These are phyloP conservation scores for Astropecten irregularis DNA, from an alignment of 53 echinoderm and acorn worm species.

Conservation along the genomic window DNA sequence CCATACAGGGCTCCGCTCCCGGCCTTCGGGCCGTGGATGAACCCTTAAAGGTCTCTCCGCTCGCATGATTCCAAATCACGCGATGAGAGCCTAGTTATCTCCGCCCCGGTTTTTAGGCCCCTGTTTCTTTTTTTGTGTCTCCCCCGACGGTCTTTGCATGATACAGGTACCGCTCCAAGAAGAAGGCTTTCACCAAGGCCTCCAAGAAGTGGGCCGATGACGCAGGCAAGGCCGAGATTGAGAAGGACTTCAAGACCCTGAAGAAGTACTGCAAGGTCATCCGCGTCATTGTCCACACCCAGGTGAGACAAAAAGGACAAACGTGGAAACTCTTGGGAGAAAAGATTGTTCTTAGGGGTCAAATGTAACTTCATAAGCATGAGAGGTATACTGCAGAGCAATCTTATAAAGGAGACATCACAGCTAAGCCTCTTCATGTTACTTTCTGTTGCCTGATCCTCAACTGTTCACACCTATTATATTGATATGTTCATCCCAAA, in stretches of 20 bases:
- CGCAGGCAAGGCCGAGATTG: slow-evolving; percentile 90
- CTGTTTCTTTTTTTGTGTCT: slow-evolving; percentile 44
- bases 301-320: slow-evolving; percentile 53
- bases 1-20: slow-evolving; percentile 65
- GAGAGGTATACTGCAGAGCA: no score
- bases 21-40: slow-evolving; percentile 62
- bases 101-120: slow-evolving; percentile 30
- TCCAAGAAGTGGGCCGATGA: slow-evolving; percentile 99
- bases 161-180: slow-evolving; percentile 98
- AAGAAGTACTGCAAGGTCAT: slow-evolving; percentile 99
- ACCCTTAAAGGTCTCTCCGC: slow-evolving; percentile 69
- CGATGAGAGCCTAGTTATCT: slow-evolving; percentile 62
- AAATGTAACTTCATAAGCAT: no score
- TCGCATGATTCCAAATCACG: slow-evolving; percentile 41
- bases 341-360: not conserved
- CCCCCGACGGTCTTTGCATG: slow-evolving; percentile 42
- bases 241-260: slow-evolving; percentile 89
- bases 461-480: not conserved
- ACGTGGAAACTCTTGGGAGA: not conserved
- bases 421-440: no score
- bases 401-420: no score
- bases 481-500: no score
- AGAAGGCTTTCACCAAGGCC: slow-evolving; percentile 99
- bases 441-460: no score
- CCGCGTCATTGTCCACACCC: slow-evolving; percentile 97